Conservation (phyloP, 2,888 invertebrate species). For the Pseudococcus longispinus region DNA sequence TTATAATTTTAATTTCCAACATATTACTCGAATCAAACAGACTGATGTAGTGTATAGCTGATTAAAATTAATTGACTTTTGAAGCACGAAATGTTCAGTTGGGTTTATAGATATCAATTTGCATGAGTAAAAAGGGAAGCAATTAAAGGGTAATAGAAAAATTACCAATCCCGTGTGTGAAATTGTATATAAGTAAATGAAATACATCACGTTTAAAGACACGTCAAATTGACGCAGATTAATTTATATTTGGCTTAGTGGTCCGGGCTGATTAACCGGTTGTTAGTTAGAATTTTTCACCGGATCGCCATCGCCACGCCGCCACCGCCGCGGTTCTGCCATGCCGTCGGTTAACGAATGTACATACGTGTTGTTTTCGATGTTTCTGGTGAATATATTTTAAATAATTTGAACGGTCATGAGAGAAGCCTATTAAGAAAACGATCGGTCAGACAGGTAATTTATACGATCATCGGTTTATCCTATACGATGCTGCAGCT, state of each 20-base stretch:
- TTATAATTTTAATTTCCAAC: conserved; percentile 24
- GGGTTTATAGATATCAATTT: not conserved
- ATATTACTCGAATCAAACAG: not conserved
- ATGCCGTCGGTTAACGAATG: not conserved
- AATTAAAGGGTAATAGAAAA: conserved; percentile 27
- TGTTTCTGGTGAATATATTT: conserved; percentile 25
- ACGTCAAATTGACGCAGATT: conserved; percentile 29
- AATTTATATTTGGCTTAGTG: conserved; percentile 32
- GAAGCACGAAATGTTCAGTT: not conserved
- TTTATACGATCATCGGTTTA: conserved; percentile 8
- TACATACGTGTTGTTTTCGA: conserved; percentile 25
- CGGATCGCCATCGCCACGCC: not conserved
- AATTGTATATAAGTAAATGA: not conserved
- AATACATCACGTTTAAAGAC: not conserved
- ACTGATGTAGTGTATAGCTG: not conserved
- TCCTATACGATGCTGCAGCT: not conserved
- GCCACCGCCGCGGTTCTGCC: no score
- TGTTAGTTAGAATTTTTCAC: conserved; percentile 13
- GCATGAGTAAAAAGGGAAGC: conserved; percentile 5
- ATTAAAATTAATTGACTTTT: conserved; percentile 21
- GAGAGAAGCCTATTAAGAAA: conserved; percentile 34
- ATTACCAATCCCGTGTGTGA: conserved; percentile 21
- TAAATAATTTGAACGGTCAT: conserved; percentile 18
- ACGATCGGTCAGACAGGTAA: conserved; percentile 28
- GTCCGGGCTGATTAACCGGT: conserved; percentile 25